Evolutionary conservation across 2,113 vertebrate species (phyloP), one percentile per base, ranked within the genome.

Genomic region (Silurus glanis): DNA sequence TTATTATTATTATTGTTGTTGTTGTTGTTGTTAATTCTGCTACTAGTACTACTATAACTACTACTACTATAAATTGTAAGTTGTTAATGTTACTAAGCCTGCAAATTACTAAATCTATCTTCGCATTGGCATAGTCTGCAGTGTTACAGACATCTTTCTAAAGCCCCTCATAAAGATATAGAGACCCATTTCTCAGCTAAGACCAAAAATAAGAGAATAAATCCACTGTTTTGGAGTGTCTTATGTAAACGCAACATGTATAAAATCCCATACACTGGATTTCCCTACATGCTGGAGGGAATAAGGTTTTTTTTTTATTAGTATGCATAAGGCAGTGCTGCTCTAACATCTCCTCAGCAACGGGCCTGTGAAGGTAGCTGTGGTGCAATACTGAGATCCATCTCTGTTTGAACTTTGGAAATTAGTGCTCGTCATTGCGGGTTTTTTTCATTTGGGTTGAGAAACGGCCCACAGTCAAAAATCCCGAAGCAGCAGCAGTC

Each of bases 281-380:
- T 83, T 19, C 62, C 49, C 81, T 83, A 67, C 47, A 28, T 51
- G n/a, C 66, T 83, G 13, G 51, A 78, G 25, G 6, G 13, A 55
- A 28, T 1, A 7, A 56, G 53, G n/a, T 56, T 56, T 78, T 55
- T 37, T 37, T 37, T 37, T 37, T 23, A 76, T 84, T 84, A 19
- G 56, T 75, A 84, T 84, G 83, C 72, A 6, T 23, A 74, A 53
- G 37, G 58, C 83, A 75, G 28, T 2, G n/a, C 56, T 21, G 17
- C 25, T 58, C 37, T 17, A 55, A 76, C 75, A 17, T 78, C 61
- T 82, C 80, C 80, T 64, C 37, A 64, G 80, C 21, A 66, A 66
- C 13, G 6, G n/a, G 2, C 9, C 9, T 21, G 61, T 66, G 80
- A 23, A 16, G 23, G 61, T 37, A 81, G 28, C 59, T 51, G 14